Evolutionary conservation across 1,140 invertebrate genomes (phyloP).

Genomic region (Chymomyza costata): DNA sequence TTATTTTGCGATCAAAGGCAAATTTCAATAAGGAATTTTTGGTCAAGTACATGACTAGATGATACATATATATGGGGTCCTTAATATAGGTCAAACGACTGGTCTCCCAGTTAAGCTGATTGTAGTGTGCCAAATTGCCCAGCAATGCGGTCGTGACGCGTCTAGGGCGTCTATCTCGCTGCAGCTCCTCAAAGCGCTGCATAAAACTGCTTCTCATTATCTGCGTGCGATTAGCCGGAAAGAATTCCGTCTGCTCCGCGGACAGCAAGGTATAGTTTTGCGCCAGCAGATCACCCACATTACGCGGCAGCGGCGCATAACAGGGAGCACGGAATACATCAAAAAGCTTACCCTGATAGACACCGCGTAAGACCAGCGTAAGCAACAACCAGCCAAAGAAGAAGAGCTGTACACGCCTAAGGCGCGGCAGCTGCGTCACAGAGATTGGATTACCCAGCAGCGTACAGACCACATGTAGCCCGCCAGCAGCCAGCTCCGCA

Average conservation of each 20-base stretch:
- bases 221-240: constrained; percentile 29
- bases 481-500: constrained; percentile 3
- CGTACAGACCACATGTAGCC: constrained; percentile 33
- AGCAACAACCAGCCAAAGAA: constrained; percentile 40
- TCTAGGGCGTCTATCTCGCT: not conserved
- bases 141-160: constrained; percentile 34
- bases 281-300: constrained; percentile 30
- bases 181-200: constrained; percentile 30
- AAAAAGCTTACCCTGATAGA: constrained; percentile 53
- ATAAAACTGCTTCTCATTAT: constrained; percentile 1
- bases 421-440: constrained; percentile 1
- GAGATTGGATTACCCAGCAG: constrained; percentile 45
- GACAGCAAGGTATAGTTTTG: constrained; percentile 25
- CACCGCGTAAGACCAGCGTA: constrained; percentile 37
- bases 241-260: constrained; percentile 41
- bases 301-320: constrained; percentile 20
- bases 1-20: constrained; percentile 50
- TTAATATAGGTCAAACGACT: constrained; percentile 33
- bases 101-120: constrained; percentile 26
- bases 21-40: constrained; percentile 46
- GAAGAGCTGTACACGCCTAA: not conserved
- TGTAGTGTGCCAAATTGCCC: constrained; percentile 36
- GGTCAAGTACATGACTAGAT: constrained; percentile 48
- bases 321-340: constrained; percentile 43
- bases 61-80: constrained; percentile 50